Evolutionary conservation across 2,113 vertebrate species (phyloP), one percentile per base, ranked within the genome.

Genomic region (Amazona guildingii): DNA sequence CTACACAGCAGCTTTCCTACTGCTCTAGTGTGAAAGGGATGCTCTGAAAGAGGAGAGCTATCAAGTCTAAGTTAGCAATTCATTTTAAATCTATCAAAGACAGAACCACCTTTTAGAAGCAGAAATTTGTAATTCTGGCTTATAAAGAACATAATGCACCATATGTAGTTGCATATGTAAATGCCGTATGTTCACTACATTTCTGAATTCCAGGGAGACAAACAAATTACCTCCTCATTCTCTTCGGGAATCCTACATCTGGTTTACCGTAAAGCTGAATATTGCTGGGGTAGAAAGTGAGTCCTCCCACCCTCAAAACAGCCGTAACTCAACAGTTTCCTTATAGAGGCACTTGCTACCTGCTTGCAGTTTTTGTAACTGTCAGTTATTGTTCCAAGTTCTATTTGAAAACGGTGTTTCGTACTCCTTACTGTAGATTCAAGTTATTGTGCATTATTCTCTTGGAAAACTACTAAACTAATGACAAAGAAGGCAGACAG

Each of bases 331-430:
- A 61, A 43, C 25, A 35, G 13, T 35, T 28, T 76, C 35, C 66
- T 83, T 33, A 57, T 27, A 83, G 14, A 89, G 4, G 20, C 0
- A 0, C 14, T 59, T 54, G 10, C 16, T 72, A 31, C 5, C 28
- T 51, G 13, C 25, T 43, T 2, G 1, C 39, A 62, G 69, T 7
- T 88, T 67, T 31, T 52, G 13, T 14, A 69, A 20, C 33, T 15
- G 17, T 27, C 54, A 88, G 6, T 28, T 29, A 44, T 27, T 62
- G 20, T 3, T 91, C 37, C 4, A 23, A 48, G 43, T 61, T 81
- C 78, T 76, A 64, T 84, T 20, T 7, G 51, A 55, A 94, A 94
- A 39, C 37, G 4, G 2, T 18, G 11, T 16, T 89, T 76, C 63
- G 8, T 43, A 23, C 7, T 79, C 29, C 10, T 72, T 79, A 39